Evolutionary conservation across 1,140 invertebrate species (phyloP), one percentile per base, ranked within the genome.

Genomic region (Lanistes nyassanus): DNA sequence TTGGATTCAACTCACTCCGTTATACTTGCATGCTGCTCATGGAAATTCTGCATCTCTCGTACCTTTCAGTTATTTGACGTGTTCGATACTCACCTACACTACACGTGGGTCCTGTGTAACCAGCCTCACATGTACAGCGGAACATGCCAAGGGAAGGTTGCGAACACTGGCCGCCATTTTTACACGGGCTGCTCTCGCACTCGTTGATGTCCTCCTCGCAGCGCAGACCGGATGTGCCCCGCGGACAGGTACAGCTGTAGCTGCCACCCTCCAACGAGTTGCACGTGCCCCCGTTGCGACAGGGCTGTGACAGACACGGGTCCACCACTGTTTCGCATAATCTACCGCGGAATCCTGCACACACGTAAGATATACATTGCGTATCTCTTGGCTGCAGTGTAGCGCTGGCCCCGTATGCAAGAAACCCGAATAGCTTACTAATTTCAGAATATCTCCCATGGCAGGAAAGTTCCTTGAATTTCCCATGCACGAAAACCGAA

Each of bases 31-130:
- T n/a, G n/a, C n/a, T n/a, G n/a, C n/a, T n/a, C n/a, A n/a, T n/a
- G n/a, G n/a, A n/a, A n/a, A n/a, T n/a, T n/a, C n/a, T n/a, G n/a
- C n/a, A n/a, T n/a, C n/a, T n/a, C n/a, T n/a, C n/a, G n/a, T n/a
- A n/a, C n/a, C n/a, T n/a, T n/a, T n/a, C n/a, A n/a, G n/a, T n/a
- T n/a, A n/a, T n/a, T n/a, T n/a, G n/a, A n/a, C n/a, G n/a, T n/a
- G n/a, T n/a, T n/a, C 9, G 3, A 9, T n/a, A 64, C 56, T 34
- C 55, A 80, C 79, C 79, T n/a, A 51, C 60, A 36, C 95, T 94
- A 89, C 96, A 98, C 78, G 93, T 93, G 29, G 88, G 75, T 11
- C 96, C 96, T 5, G 92, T 92, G 88, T 92, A 97, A n/a, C 95
- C 95, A n/a, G 75, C 68, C 4, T 65, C 58, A 77, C 87, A 88